phyloP scores from a whole-genome alignment of 2,888 invertebrate species.

The Pandemis cinnamomeana region DNA sequence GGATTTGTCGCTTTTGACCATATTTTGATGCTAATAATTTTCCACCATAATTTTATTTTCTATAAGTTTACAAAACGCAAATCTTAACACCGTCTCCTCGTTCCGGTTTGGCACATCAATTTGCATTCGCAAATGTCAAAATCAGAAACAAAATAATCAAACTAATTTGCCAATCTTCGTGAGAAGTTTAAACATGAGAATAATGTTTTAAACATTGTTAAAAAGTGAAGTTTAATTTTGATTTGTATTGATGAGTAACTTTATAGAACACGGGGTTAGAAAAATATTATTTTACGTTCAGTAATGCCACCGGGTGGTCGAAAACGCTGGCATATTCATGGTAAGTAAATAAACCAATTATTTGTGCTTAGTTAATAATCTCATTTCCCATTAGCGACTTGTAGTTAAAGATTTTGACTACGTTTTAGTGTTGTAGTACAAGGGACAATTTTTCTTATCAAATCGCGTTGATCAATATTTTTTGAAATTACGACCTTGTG shows the following conservation, averaged over 20 bases:
- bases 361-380: background rate
- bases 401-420: background rate
- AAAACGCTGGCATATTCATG: conserved; percentile 91
- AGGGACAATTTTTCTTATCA: background rate
- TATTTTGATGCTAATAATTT: background rate
- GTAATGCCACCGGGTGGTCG: conserved; percentile 86
- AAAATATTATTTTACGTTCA: conserved; percentile 42
- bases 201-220: conserved; percentile 10
- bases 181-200: conserved; percentile 28
- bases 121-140: conserved; percentile 24
- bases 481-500: conserved; percentile 39
- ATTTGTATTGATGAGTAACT: conserved; percentile 37
- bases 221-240: background rate
- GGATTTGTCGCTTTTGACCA: background rate
- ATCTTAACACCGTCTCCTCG: conserved; percentile 22
- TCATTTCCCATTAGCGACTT: background rate
- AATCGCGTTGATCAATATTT: background rate
- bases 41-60: background rate
- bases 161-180: conserved; percentile 17
- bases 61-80: conserved; percentile 6
- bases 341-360: conserved; percentile 71
- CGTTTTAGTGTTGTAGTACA: background rate
- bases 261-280: conserved; percentile 29
- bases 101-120: background rate
- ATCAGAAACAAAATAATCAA: conserved; percentile 35